phyloP scores from a whole-genome alignment of 2,797 vertebrate species.

The Tragelaphus eurycerus region DNA sequence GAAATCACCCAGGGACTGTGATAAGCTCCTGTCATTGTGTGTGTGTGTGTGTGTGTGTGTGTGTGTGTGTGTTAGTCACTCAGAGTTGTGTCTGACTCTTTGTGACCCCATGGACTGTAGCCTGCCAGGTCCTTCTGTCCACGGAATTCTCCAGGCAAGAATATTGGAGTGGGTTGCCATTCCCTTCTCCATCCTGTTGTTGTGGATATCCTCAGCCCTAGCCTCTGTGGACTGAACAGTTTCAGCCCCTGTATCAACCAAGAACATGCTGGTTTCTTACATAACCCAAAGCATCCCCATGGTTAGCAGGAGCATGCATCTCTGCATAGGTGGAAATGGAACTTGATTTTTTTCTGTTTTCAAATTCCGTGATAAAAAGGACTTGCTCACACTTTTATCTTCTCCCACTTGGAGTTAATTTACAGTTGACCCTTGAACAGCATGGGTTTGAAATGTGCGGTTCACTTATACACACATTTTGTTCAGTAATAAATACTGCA shows the following conservation, averaged over 20 bases:
- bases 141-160: not conserved
- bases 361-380: not conserved
- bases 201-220: not conserved
- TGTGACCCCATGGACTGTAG: not conserved
- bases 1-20: not conserved
- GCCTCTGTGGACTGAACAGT: not conserved
- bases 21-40: not conserved
- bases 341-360: not conserved
- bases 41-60: too few species aligned
- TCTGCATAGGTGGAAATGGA: not conserved
- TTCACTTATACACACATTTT: not conserved
- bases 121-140: not conserved
- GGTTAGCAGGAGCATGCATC: not conserved
- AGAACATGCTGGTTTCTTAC: not conserved
- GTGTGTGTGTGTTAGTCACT: not conserved
- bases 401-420: not conserved
- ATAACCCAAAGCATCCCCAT: not conserved
- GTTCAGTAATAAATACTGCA: not conserved
- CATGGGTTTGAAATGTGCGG: not conserved
- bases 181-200: not conserved
- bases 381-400: not conserved
- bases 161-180: not conserved
- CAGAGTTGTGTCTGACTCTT: not conserved
- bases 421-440: not conserved
- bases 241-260: not conserved